These are phyloP conservation scores for Chelon labrosus DNA, from an alignment of 2,797 vertebrate species.

Conservation along the genomic window DNA sequence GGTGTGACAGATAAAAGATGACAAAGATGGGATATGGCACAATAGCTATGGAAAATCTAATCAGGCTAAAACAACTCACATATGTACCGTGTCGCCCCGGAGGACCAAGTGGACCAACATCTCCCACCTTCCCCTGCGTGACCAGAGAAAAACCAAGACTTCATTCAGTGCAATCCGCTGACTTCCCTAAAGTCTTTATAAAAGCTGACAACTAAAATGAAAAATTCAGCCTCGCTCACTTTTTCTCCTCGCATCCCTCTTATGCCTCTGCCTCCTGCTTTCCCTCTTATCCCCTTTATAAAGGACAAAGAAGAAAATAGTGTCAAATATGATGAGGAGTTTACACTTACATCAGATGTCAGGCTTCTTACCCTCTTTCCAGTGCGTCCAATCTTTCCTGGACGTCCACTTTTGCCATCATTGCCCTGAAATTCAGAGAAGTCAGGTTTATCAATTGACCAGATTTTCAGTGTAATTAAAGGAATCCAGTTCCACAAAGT, in stretches of 20 bases:
- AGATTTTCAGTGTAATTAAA: too few species aligned
- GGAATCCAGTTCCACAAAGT: too few species aligned
- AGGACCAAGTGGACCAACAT: conserved; percentile 75
- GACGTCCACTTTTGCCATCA: conserved; percentile 68
- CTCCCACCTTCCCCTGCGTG: conserved; percentile 80
- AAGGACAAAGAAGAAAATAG: background rate
- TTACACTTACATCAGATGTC: background rate
- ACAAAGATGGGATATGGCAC: background rate
- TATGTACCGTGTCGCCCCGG: conserved; percentile 81
- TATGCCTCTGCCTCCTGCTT: conserved; percentile 77
- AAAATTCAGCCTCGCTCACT: conserved; percentile 48
- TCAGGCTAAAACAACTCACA: conserved; percentile 74
- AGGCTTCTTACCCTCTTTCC: conserved; percentile 79
- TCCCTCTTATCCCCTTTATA: conserved; percentile 85
- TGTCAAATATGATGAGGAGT: background rate
- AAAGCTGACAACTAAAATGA: background rate
- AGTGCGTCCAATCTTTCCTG: conserved; percentile 75
- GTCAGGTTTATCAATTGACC: too few species aligned
- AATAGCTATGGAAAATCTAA: background rate
- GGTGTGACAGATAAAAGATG: too few species aligned
- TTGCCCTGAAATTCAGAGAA: conserved; percentile 72
- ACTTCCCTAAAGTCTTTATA: background rate
- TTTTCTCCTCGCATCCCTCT: conserved; percentile 82
- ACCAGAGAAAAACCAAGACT: conserved; percentile 10
- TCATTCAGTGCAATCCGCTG: background rate